Percentiles rank a stretch among this genome's conserved stretches.
Evolutionary conservation across 2,113 vertebrate genomes (phyloP).

Genomic region (Emydura subglobosa): DNA sequence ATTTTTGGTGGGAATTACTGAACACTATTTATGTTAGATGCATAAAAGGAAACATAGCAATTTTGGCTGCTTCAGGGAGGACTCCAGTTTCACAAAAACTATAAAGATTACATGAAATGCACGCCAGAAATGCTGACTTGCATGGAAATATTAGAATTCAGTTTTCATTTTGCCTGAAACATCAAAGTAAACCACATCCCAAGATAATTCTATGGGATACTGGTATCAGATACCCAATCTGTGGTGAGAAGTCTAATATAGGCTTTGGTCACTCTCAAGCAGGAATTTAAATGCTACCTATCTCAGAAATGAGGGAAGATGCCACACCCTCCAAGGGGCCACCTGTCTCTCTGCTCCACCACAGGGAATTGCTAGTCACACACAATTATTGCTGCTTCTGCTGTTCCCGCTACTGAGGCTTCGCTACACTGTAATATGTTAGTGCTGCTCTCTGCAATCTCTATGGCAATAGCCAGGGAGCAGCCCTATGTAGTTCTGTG

Average conservation of each 20-base stretch:
- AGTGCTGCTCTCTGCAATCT: neutral
- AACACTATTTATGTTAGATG: accelerated
- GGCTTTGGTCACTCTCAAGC: neutral
- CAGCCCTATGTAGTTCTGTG: neutral
- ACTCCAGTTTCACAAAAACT: neutral
- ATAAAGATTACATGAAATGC: neutral
- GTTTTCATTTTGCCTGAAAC: constrained; percentile 22
- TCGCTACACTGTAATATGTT: neutral
- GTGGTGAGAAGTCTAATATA: neutral
- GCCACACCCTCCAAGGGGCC: accelerated
- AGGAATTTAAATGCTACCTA: neutral
- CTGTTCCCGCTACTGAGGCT: neutral
- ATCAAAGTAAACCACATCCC: constrained; percentile 30
- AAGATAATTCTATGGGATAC: neutral
- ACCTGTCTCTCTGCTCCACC: neutral
- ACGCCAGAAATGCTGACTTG: accelerated
- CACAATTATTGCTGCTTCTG: neutral
- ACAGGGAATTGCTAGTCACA: neutral
- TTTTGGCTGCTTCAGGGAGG: neutral
- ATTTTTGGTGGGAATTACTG: neutral
- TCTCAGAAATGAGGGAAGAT: accelerated
- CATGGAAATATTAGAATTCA: neutral
- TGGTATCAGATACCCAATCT: accelerated
- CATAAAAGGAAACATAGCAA: neutral
- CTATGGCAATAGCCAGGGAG: neutral